Conservation (phyloP, 1,140 invertebrate species). For the Batillaria attramentaria region DNA sequence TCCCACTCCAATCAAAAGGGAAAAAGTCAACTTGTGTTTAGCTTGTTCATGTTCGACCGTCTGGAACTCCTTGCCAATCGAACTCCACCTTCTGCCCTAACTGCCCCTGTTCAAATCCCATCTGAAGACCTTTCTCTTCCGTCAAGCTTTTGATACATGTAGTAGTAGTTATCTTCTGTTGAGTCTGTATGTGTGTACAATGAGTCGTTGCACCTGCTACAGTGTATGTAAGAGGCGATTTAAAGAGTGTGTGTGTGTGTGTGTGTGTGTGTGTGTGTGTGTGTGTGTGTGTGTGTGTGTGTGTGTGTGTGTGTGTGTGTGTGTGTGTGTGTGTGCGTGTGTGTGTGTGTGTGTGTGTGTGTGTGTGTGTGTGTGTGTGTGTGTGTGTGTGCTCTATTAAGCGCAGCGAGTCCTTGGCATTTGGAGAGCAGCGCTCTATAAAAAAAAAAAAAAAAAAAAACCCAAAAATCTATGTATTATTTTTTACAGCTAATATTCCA, state of each 20-base stretch:
- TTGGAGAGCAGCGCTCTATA: neutral
- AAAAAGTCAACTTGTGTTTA: no score
- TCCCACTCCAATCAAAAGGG: no score
- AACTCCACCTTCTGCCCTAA: neutral
- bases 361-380: slow-evolving; percentile 14
- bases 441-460: neutral
- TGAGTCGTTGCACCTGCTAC: neutral
- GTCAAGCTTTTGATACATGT: neutral
- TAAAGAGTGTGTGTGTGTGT: neutral
- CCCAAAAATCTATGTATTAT: neutral
- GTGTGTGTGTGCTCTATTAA: neutral
- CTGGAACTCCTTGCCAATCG: slow-evolving; percentile 77
- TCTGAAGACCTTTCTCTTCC: no score
- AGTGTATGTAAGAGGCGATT: neutral
- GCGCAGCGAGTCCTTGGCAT: neutral
- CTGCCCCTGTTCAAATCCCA: no score
- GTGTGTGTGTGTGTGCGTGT: slow-evolving; percentile 14
- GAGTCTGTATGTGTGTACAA: neutral
- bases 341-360: slow-evolving; percentile 13
- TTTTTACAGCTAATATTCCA: neutral
- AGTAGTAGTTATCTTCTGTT: neutral
- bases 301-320: slow-evolving; percentile 5
- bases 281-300: slow-evolving; percentile 9
- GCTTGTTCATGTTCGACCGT: no score
- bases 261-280: slow-evolving; percentile 15